Evolutionary conservation across 2,797 vertebrate species (phyloP).

Genomic region (Chiloscyllium punctatum): DNA sequence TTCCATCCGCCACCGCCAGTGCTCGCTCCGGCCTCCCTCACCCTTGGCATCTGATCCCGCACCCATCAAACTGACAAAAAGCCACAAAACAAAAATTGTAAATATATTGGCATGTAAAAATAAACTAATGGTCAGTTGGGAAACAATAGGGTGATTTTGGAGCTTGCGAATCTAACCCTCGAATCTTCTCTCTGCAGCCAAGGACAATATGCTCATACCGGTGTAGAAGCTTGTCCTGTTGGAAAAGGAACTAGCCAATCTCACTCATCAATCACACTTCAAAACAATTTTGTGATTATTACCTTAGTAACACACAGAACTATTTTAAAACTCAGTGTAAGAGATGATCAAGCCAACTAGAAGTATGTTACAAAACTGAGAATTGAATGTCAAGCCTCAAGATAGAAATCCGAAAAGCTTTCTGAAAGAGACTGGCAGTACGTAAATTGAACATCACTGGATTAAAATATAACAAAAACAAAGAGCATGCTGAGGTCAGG

Average conservation of each 20-base stretch:
- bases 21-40: accelerated
- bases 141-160: neutral
- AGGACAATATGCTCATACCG: neutral
- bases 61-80: neutral
- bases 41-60: accelerated
- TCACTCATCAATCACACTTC: neutral
- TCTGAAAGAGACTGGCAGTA: neutral
- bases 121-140: neutral
- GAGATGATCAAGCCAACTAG: neutral
- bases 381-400: neutral
- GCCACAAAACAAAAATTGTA: neutral
- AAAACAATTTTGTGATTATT: neutral
- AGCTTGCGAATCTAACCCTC: neutral
- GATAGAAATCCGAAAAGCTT: neutral
- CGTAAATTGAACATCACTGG: neutral
- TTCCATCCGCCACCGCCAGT: accelerated
- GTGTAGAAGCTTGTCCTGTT: neutral
- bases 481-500: neutral
- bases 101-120: neutral
- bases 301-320: neutral
- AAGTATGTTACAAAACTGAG: neutral
- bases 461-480: neutral
- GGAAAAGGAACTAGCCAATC: neutral
- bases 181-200: neutral
- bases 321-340: neutral